Conservation (phyloP, 2,113 vertebrate species). For the Aptenodytes patagonicus region DNA sequence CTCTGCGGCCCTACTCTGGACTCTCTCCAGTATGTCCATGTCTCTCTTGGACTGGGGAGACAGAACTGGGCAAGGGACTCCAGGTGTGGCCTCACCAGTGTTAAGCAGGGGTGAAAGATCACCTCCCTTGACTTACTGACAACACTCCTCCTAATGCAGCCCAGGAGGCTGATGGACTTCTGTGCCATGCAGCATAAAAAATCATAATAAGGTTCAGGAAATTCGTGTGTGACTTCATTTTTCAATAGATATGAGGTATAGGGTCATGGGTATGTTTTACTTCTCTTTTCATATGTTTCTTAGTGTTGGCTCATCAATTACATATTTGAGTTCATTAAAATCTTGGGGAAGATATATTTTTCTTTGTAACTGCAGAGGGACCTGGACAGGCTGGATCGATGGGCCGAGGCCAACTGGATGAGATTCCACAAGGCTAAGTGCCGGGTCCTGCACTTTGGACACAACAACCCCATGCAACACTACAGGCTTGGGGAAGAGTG, state of each 20-base stretch:
- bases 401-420: no score
- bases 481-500: no score
- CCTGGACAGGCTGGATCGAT: no score
- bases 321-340: neutral
- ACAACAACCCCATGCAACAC: no score
- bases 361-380: neutral
- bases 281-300: neutral
- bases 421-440: no score
- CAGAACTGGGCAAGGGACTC: neutral
- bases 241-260: neutral
- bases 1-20: neutral
- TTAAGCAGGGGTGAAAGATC: neutral
- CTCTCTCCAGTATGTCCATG: neutral
- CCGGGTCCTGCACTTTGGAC: no score
- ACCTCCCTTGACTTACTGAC: neutral
- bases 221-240: neutral
- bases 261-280: neutral
- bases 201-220: neutral
- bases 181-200: rapidly evolving
- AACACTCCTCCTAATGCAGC: neutral
- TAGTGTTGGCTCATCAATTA: neutral
- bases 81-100: neutral
- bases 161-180: neutral
- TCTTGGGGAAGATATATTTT: neutral
- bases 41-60: neutral